These are phyloP conservation scores for Cheilosia soror DNA, from an alignment of 2,888 invertebrate genomes.

Conservation along the genomic window DNA sequence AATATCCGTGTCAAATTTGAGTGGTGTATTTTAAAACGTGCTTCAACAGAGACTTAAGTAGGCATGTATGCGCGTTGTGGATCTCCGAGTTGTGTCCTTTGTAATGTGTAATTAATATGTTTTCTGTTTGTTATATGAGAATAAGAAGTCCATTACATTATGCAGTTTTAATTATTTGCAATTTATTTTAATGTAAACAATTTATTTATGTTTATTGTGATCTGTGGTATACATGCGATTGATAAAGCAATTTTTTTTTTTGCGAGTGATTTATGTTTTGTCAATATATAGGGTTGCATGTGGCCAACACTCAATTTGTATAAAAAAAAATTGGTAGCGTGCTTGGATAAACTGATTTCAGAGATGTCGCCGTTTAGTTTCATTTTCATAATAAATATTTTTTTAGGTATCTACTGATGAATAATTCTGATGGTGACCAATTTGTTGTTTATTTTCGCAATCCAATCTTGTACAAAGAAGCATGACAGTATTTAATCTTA, in stretches of 20 bases:
- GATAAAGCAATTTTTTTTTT: conserved; percentile 2
- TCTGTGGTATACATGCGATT: not conserved
- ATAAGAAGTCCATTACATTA: conserved; percentile 64
- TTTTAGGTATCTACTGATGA: no score
- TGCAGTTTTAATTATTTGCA: conserved; percentile 68
- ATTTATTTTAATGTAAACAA: conserved; percentile 55
- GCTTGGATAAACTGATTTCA: no score
- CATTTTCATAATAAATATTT: no score
- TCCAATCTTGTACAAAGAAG: no score
- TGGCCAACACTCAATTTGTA: no score
- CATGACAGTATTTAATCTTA: no score
- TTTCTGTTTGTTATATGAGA: conserved; percentile 2
- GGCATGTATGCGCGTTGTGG: not conserved
- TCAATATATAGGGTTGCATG: no score
- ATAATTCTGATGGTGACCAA: no score
- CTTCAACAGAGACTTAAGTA: conserved; percentile 63
- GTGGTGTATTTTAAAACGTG: conserved; percentile 56
- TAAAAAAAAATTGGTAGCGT: no score
- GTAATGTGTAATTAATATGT: conserved; percentile 71
- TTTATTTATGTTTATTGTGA: conserved; percentile 15
- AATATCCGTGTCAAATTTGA: conserved; percentile 76
- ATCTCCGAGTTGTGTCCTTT: conserved; percentile 39
- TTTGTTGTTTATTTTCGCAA: no score
- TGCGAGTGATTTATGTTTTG: not conserved
- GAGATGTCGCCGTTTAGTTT: no score